Evolutionary conservation across 2,888 invertebrate species (phyloP).

Genomic region (Andrena hattorfiana): DNA sequence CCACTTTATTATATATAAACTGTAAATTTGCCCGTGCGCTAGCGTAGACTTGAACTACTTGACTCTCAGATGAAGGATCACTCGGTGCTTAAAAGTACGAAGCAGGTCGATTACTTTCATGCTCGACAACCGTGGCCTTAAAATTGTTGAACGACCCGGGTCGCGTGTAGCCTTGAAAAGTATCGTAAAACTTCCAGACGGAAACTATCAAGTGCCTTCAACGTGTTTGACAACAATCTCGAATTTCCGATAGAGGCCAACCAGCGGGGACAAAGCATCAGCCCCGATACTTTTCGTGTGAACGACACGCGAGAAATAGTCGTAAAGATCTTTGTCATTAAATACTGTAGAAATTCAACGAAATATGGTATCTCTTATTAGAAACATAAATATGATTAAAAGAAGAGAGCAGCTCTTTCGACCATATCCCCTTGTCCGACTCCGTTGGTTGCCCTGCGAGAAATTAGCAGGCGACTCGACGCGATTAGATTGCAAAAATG

Average conservation of each 20-base stretch:
- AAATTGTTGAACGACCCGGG: conserved; percentile 32
- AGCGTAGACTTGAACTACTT: too few species aligned
- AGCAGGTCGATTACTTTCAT: conserved; percentile 12
- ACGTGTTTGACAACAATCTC: conserved; percentile 72
- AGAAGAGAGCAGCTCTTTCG: conserved; percentile 13
- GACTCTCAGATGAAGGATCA: background rate
- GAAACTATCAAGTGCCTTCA: conserved; percentile 62
- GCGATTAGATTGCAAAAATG: conserved; percentile 71
- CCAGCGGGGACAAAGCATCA: conserved; percentile 42
- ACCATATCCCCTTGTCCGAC: background rate
- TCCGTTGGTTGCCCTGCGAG: conserved; percentile 39
- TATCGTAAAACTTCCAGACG: conserved; percentile 67
- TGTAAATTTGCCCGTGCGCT: too few species aligned
- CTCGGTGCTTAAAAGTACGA: background rate
- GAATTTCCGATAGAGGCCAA: conserved; percentile 68
- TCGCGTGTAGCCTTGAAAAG: conserved; percentile 62
- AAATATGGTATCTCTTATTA: too few species aligned
- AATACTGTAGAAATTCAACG: too few species aligned
- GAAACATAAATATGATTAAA: background rate
- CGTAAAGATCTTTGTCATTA: conserved; percentile 53
- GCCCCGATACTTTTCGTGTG: conserved; percentile 34
- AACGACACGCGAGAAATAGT: conserved; percentile 52
- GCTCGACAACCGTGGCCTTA: background rate
- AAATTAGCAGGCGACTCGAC: conserved; percentile 68
- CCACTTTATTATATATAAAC: too few species aligned